Percentiles rank a stretch among this genome's conserved stretches.
Conservation (phyloP, 2,888 invertebrate genomes). For the Dexiosoma caninum region DNA sequence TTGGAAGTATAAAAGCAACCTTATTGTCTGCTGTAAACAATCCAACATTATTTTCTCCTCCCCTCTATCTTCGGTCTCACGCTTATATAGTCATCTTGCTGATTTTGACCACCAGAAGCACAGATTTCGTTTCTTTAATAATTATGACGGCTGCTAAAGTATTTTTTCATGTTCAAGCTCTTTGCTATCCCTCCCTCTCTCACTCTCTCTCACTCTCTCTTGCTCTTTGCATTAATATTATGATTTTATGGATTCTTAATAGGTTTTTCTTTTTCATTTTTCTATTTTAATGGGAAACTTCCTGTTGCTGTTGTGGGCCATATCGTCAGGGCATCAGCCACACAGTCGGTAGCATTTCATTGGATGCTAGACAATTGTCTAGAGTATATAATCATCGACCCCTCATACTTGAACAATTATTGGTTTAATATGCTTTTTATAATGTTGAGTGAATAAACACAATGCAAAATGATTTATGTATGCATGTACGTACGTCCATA, state of each 20-base stretch:
- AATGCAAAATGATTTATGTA: conserved; percentile 23
- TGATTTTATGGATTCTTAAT: conserved; percentile 46
- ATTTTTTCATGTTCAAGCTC: conserved; percentile 40
- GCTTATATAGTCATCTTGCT: too few species aligned
- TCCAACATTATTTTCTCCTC: not conserved
- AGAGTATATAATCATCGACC: conserved; percentile 58
- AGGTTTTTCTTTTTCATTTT: not conserved
- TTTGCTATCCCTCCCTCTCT: too few species aligned
- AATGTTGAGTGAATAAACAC: conserved; percentile 54
- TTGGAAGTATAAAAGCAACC: conserved; percentile 5
- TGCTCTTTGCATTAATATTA: conserved; percentile 39
- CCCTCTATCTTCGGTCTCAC: not conserved
- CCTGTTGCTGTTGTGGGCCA: conserved; percentile 58
- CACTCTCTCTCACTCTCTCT: conserved; percentile 27
- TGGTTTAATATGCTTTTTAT: conserved; percentile 62
- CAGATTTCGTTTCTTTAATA: conserved; percentile 37
- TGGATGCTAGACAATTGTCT: conserved; percentile 58
- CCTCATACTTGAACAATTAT: conserved; percentile 61
- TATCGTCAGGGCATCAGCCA: not conserved
- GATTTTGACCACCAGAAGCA: not conserved
- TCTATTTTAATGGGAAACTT: conserved; percentile 48
- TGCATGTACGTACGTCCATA: too few species aligned
- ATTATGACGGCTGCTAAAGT: conserved; percentile 42
- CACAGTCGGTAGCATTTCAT: not conserved
- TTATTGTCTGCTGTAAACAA: conserved; percentile 5